Conservation (phyloP, 1,140 invertebrate species). For the Daktulosphaira vitifoliae region DNA sequence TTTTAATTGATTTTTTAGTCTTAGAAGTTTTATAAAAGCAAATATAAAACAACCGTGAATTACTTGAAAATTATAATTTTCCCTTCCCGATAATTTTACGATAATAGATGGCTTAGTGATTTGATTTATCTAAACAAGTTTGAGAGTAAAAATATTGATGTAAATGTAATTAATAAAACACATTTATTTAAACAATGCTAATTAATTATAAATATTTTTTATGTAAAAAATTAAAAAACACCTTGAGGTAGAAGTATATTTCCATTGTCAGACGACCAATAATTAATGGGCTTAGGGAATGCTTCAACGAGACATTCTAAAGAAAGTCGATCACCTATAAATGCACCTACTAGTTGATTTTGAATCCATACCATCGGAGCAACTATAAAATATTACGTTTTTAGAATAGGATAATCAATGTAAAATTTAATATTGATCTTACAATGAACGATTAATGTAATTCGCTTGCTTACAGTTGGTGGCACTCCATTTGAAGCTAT, state of each 20-base stretch:
- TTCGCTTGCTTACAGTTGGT: slow-evolving; percentile 72
- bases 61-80: no score
- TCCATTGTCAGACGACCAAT: slow-evolving; percentile 74
- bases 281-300: slow-evolving; percentile 79
- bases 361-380: slow-evolving; percentile 78
- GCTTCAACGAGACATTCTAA: slow-evolving; percentile 81
- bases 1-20: no score
- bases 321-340: slow-evolving; percentile 71
- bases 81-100: no score
- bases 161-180: no score
- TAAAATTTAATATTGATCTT: slow-evolving; percentile 39
- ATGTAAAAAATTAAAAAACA: slow-evolving; percentile 42
- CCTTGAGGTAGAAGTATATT: slow-evolving; percentile 75
- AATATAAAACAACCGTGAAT: no score
- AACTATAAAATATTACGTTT: slow-evolving; percentile 48
- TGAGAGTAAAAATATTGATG: no score
- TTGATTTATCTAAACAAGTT: no score
- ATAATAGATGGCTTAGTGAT: no score
- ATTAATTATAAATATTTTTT: background rate
- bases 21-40: no score
- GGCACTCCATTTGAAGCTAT: slow-evolving; percentile 81
- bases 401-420: background rate
- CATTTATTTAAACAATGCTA: no score
- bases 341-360: slow-evolving; percentile 73
- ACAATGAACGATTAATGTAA: slow-evolving; percentile 69